Evolutionary conservation across 2,888 invertebrate genomes (phyloP), one percentile per base, ranked within the genome.

Genomic region (Argynnis bischoffii): DNA sequence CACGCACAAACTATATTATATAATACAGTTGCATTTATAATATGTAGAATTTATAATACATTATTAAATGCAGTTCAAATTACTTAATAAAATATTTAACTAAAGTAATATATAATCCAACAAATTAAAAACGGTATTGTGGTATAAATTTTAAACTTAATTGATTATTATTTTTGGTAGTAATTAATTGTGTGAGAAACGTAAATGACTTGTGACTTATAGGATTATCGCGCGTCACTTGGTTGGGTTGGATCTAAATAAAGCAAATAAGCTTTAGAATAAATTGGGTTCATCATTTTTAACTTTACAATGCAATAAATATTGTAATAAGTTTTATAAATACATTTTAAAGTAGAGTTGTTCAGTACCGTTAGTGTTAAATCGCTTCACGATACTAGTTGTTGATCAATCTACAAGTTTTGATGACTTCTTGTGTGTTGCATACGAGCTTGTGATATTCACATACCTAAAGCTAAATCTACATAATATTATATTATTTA

Each of bases 151-250:
- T 66, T 55, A 56, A 51, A 26, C 6, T 54, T 57, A 66, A 63
- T 66, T 57, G 14, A 61, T 46, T 60, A 47, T 56, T 54, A 41
- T 41, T 46, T 54, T 47, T 63, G 16, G 13, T 35, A 56, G 55
- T 69, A 66, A 66, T 69, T 69, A 66, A 66, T 69, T 69, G 55
- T 60, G 54, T 59, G 53, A 16, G 67, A 60, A 55, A 54, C 69
- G 63, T 48, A 74, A 74, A 74, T 71, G 72, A 67, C 57, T 72
- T 66, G 72, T 69, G 64, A 66, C 64, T 66, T 64, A 73, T 73
- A 50, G 66, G 56, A 72, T 72, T 68, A 68, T 11, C 59, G 48
- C 72, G 68, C 66, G 41, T 63, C 70, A 67, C 64, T 71, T 66
- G 63, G 53, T 67, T 61, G 57, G 67, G 67, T 69, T 72, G 48